Base-by-base conservation (phyloP, 2,113 vertebrate species). In the Lipophrys pholis region DNA sequence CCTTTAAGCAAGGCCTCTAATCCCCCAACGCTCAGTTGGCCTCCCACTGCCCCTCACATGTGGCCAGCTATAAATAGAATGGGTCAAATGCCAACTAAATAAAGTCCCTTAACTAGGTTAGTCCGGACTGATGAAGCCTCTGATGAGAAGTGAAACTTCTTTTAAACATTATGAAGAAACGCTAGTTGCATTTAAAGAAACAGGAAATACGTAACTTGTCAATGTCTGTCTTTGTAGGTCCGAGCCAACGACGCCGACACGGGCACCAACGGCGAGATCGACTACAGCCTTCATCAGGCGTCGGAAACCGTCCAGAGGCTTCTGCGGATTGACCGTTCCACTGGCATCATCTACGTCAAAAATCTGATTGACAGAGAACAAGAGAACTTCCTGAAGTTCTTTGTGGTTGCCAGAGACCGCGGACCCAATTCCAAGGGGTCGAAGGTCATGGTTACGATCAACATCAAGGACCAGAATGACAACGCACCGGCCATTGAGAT, bases 161-260 rank as follows among this genome's bases (percentile, higher is more conserved):
- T 30, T 30, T 2, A 30, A 30, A 30, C 21, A 30, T 30, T 30
- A 30, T 30, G 21, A 30, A 30, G 21, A 30, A 30, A 30, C 4
- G 21, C 21, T 30, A 4, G 21, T 30, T 30, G 21, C 21, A 30
- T 30, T 30, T 30, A 30, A 30, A 30, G 21, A 30, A 30, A 30
- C 21, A 30, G 21, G 21, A 30, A 30, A 30, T 30, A 30, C 2
- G 21, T 30, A 30, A 30, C 21, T 30, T 30, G 21, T 4, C 21
- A 30, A 30, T n/a, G 82, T 59, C 52, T 51, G 30, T 61, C 56
- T 36, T 71, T 38, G 0, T 54, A 99, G 97, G 97, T 99, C 61
- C 94, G 96, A 85, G 98, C 98, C 81, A 97, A 96, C 0, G 98
- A 99, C 16, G 97, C 96, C 0, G 98, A 99, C 85, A 95, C 96